Evolutionary conservation across 2,888 invertebrate genomes (phyloP), one percentile per base, ranked within the genome.

Genomic region (Ryuthela nishihirai): DNA sequence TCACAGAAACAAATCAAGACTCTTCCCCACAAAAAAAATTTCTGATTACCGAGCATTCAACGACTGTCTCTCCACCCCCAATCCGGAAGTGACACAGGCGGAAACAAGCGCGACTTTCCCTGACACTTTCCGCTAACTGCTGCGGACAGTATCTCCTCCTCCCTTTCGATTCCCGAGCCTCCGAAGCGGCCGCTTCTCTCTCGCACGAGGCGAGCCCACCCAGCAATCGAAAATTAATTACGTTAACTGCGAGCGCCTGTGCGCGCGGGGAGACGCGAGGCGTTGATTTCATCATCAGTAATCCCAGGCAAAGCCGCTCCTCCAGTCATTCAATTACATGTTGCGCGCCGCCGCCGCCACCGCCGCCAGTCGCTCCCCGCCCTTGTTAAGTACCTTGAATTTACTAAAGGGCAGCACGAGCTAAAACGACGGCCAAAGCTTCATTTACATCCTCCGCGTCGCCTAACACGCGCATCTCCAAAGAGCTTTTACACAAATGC

Each of bases 211-310:
- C 18, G 24, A 29, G 44, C 26, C 26, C 44, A 18, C 25, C 50
- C 50, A 58, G 56, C 56, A 58, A 58, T 58, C 56, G 56, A 58
- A 58, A 58, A 58, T 58, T 58, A 58, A 58, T 58, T 58, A 58
- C 56, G 56, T 58, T 58, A 58, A 58, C 56, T 58, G 56, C n/a
- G n/a, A n/a, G n/a, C n/a, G n/a, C n/a, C n/a, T n/a, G n/a, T n/a
- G n/a, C n/a, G n/a, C n/a, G n/a, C n/a, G 56, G 52, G 50, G 52
- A 52, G 42, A 42, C 50, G 56, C 46, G 56, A 58, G 56, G 56
- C 56, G 56, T 58, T 58, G 56, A 58, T 58, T 58, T 58, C 56
- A 58, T 58, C 56, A 58, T 58, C 56, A 52, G 52, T 58, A 58
- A 58, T 58, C 56, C 52, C 56, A 29, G 50, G 36, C 50, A 58